Conservation (phyloP, 2,888 invertebrate genomes). For the Biston betularia region DNA sequence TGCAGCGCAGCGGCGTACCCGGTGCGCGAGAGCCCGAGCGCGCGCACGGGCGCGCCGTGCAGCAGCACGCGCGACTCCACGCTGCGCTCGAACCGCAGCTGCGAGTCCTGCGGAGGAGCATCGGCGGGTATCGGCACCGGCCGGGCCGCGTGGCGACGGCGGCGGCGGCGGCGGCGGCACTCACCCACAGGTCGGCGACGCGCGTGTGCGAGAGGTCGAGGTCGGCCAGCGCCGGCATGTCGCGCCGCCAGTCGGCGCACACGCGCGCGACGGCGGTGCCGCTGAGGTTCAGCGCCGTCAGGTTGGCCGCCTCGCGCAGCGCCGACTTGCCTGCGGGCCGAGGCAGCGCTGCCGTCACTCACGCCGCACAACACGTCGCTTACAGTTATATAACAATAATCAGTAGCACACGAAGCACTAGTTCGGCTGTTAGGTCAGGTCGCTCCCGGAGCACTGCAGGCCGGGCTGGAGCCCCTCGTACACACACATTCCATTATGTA, state of each 20-base stretch:
- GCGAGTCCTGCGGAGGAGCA: constrained; percentile 26
- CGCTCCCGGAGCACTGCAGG: too few species aligned
- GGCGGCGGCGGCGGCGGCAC: background rate
- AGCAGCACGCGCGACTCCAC: background rate
- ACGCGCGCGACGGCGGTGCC: constrained; percentile 27
- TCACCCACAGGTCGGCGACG: constrained; percentile 18
- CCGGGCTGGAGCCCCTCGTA: too few species aligned
- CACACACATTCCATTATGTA: too few species aligned
- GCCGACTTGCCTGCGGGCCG: constrained; percentile 30
- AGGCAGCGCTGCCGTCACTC: too few species aligned
- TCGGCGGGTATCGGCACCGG: too few species aligned
- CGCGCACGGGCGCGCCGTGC: constrained; percentile 11
- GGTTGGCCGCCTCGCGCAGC: constrained; percentile 1
- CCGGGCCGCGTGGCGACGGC: too few species aligned
- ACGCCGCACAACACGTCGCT: too few species aligned
- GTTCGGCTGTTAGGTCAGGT: too few species aligned
- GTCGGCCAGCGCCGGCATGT: constrained; percentile 12
- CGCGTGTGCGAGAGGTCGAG: constrained; percentile 28
- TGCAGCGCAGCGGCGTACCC: background rate
- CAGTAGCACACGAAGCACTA: too few species aligned
- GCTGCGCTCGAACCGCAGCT: constrained; percentile 26
- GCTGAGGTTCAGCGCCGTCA: constrained; percentile 19
- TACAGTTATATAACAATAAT: too few species aligned
- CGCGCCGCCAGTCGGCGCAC: constrained; percentile 43
- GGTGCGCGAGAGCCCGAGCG: background rate